A percentile compares a stretch with the other conserved stretches of the same genome.
These are phyloP conservation scores for Cirrhinus molitorella DNA, from an alignment of 2,797 vertebrate genomes.

Conservation along the genomic window DNA sequence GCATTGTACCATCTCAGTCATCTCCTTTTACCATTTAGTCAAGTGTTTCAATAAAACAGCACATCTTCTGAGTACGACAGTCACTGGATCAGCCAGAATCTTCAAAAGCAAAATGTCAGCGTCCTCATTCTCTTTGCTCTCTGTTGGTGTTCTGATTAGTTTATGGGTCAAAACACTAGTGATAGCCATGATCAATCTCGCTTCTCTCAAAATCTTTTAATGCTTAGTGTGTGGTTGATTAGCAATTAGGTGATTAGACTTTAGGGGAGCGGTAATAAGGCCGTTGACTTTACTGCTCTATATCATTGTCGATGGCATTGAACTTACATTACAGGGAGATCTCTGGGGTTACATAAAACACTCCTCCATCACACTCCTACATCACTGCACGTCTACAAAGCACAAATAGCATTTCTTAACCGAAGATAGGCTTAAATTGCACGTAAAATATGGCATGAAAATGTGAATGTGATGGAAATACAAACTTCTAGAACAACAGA, in stretches of 20 bases:
- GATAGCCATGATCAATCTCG: conserved; percentile 30
- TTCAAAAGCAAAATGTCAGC: conserved; percentile 41
- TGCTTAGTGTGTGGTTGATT: conserved; percentile 25
- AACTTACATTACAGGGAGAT: conserved; percentile 21
- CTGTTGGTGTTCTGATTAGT: conserved; percentile 38
- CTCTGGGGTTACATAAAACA: conserved; percentile 15
- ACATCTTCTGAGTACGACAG: neutral
- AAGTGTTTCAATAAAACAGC: conserved; percentile 38
- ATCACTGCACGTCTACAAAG: conserved; percentile 1
- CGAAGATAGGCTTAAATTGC: conserved; percentile 4
- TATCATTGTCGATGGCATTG: conserved; percentile 24
- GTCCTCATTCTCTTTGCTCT: conserved; percentile 32
- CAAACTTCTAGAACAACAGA: neutral
- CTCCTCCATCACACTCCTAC: neutral
- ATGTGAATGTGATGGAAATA: conserved; percentile 4
- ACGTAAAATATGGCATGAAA: neutral
- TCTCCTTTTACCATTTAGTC: conserved; percentile 29
- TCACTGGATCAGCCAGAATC: conserved; percentile 2
- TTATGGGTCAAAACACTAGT: conserved; percentile 12
- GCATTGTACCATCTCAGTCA: neutral
- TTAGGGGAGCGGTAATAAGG: conserved; percentile 26
- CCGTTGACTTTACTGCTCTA: conserved; percentile 13
- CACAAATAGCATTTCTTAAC: conserved; percentile 25
- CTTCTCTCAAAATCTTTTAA: conserved; percentile 38
- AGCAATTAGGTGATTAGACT: conserved; percentile 25